Percentiles rank a stretch among this genome's conserved stretches.
Evolutionary conservation across 2,888 invertebrate species (phyloP).

Genomic region (Agrochola circellaris): DNA sequence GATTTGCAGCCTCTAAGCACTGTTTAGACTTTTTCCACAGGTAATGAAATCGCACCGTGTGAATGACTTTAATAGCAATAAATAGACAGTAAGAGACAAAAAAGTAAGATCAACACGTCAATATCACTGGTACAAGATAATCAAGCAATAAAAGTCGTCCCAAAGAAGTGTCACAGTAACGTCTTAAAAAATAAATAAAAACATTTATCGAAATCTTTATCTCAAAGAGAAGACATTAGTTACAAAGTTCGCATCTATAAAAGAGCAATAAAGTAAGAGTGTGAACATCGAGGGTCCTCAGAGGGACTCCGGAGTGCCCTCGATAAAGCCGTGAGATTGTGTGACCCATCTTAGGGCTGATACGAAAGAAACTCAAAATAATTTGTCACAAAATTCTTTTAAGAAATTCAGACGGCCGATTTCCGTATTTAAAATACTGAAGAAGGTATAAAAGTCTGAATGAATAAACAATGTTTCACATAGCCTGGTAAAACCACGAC

Average conservation of each 20-base stretch:
- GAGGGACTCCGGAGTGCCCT: constrained; percentile 60
- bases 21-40: too few species aligned
- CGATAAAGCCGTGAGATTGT: constrained; percentile 70
- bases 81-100: not conserved
- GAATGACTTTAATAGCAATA: not conserved
- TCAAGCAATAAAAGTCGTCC: not conserved
- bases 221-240: constrained; percentile 31
- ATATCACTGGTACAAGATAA: not conserved
- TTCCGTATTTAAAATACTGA: not conserved
- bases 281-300: constrained; percentile 63
- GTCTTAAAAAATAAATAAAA: constrained; percentile 6
- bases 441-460: not conserved
- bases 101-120: not conserved
- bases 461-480: not conserved
- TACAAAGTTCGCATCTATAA: constrained; percentile 53
- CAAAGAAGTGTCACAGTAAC: not conserved
- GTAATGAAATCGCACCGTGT: not conserved
- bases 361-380: constrained; percentile 24
- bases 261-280: constrained; percentile 69
- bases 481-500: not conserved
- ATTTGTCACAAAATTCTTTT: not conserved
- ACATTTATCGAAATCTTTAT: constrained; percentile 19
- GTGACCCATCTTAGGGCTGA: constrained; percentile 71
- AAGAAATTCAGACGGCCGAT: not conserved
- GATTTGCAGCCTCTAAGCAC: not conserved